phyloP scores from a whole-genome alignment of 2,888 invertebrate genomes.

The Carterocephalus palaemon region DNA sequence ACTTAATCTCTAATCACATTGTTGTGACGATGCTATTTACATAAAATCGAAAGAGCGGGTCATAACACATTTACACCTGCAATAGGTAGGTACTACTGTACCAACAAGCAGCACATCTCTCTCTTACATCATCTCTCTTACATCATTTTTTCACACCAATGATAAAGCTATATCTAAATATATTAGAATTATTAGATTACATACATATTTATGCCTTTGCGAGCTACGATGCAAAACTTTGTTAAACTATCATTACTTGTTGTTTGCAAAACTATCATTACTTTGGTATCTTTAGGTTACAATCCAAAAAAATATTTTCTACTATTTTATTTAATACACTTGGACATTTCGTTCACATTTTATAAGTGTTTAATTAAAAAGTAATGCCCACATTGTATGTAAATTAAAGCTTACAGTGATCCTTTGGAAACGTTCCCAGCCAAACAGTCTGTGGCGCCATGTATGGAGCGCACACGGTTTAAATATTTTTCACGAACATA shows the following conservation, averaged over 20 bases:
- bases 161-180: neutral
- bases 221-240: no score
- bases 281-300: conserved; percentile 47
- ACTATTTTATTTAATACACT: conserved; percentile 41
- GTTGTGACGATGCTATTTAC: no score
- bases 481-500: conserved; percentile 27
- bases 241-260: conserved; percentile 52
- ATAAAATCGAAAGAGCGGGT: no score
- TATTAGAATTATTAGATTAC: no score
- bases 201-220: no score
- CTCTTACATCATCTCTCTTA: conserved; percentile 43
- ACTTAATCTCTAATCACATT: no score
- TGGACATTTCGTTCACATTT: conserved; percentile 44
- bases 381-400: conserved; percentile 59
- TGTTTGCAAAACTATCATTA: conserved; percentile 49
- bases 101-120: conserved; percentile 3
- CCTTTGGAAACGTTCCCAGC: conserved; percentile 37
- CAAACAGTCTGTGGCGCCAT: conserved; percentile 28
- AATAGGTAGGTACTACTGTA: no score
- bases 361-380: conserved; percentile 38
- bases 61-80: no score
- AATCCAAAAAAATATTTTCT: conserved; percentile 37
- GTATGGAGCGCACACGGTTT: conserved; percentile 25
- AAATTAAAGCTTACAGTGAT: conserved; percentile 58
- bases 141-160: conserved; percentile 45